Evolutionary conservation across 2,113 vertebrate species (phyloP).

Genomic region (Mohoua ochrocephala): DNA sequence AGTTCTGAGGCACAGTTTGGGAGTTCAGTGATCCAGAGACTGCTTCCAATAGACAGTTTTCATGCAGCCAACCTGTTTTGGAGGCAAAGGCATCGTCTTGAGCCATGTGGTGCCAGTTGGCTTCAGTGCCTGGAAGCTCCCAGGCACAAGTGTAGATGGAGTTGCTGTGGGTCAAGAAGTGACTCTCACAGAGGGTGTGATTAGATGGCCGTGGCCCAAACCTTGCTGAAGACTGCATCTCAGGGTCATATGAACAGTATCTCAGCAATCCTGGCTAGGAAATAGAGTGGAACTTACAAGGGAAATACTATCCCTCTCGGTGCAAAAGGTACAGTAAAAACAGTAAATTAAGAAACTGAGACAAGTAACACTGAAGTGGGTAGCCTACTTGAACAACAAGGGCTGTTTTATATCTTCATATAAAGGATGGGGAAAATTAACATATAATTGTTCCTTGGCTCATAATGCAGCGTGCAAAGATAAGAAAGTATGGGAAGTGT

Average conservation of each 20-base stretch:
- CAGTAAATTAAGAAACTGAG: neutral
- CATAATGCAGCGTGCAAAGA: neutral
- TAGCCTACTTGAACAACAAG: neutral
- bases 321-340: neutral
- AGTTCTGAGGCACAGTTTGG: neutral
- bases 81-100: neutral
- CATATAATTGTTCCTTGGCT: neutral
- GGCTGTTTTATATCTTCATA: neutral
- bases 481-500: neutral
- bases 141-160: neutral
- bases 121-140: neutral
- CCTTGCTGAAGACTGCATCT: neutral
- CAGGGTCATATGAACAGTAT: fast-evolving
- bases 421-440: neutral
- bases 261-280: neutral
- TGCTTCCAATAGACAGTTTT: neutral
- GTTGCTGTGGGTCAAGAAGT: neutral
- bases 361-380: neutral
- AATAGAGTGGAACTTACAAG: neutral
- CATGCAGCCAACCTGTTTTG: neutral
- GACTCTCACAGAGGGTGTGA: neutral
- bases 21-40: neutral
- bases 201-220: neutral
- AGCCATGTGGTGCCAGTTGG: neutral
- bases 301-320: neutral